Conservation (phyloP, 2,797 vertebrate genomes). For the Clarias laeviceps region DNA sequence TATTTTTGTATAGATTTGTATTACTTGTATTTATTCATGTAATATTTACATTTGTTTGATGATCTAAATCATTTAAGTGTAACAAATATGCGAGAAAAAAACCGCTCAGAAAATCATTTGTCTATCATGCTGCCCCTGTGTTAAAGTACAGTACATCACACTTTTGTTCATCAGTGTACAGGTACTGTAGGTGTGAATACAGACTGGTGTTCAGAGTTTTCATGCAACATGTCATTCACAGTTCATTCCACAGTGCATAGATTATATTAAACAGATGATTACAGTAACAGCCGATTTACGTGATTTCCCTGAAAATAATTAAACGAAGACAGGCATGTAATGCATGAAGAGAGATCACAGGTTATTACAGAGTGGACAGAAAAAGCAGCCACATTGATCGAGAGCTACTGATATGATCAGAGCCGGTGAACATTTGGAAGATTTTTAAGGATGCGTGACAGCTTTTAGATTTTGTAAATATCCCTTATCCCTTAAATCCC, state of each 20-base stretch:
- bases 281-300: conserved; percentile 12
- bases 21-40: too few relatives aligned
- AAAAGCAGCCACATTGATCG: conserved; percentile 30
- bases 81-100: too few relatives aligned
- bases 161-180: neutral
- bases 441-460: conserved; percentile 37
- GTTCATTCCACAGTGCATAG: neutral
- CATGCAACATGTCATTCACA: neutral
- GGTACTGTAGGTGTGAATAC: neutral
- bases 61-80: too few relatives aligned
- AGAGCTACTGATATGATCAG: conserved; percentile 30
- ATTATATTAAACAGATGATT: conserved; percentile 26
- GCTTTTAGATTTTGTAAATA: conserved; percentile 45
- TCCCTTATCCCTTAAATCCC: conserved; percentile 4
- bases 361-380: conserved; percentile 38
- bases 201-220: neutral
- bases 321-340: conserved; percentile 26
- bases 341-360: conserved; percentile 27
- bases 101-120: neutral
- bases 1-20: too few relatives aligned
- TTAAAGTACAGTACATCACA: neutral
- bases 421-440: neutral
- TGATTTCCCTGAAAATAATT: conserved; percentile 8
- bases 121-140: neutral
- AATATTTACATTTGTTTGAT: too few relatives aligned